These are phyloP conservation scores for Oeneis ivallda DNA, from an alignment of 2,888 invertebrate genomes.

Conservation along the genomic window DNA sequence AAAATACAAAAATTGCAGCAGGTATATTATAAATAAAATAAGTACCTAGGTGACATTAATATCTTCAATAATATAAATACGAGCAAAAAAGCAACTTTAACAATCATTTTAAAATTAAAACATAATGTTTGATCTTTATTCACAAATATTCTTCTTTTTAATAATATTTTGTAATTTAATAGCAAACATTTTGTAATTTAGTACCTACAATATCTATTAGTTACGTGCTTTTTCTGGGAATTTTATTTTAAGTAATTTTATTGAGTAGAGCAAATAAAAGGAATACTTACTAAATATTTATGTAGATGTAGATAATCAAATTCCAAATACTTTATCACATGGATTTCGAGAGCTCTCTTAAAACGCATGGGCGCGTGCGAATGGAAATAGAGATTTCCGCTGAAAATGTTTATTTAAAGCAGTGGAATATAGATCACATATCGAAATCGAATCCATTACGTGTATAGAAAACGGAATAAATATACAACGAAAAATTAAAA, in stretches of 20 bases:
- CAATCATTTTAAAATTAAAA: too few species aligned
- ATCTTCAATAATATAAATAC: too few species aligned
- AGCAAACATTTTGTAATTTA: too few species aligned
- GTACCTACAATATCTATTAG: too few species aligned
- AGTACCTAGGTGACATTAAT: too few species aligned
- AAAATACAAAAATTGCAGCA: too few species aligned
- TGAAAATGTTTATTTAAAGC: constrained; percentile 3
- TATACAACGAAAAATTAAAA: constrained; percentile 21
- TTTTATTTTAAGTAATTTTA: too few species aligned
- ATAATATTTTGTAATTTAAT: too few species aligned
- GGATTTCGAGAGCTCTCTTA: not conserved
- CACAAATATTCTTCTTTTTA: too few species aligned
- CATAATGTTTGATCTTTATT: too few species aligned
- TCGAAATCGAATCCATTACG: not conserved
- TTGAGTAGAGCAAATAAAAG: not conserved
- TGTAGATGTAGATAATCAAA: not conserved
- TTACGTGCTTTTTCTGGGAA: too few species aligned
- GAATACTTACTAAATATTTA: not conserved
- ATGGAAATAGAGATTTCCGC: not conserved
- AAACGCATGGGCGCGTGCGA: not conserved
- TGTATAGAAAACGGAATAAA: constrained; percentile 1
- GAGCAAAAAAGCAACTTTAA: not conserved
- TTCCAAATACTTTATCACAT: not conserved
- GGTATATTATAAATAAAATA: too few species aligned
- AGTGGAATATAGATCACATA: not conserved